A percentile compares a stretch with the other conserved stretches of the same genome.
These are phyloP conservation scores for Nasua narica DNA, from an alignment of 2,797 vertebrate genomes.

Conservation along the genomic window DNA sequence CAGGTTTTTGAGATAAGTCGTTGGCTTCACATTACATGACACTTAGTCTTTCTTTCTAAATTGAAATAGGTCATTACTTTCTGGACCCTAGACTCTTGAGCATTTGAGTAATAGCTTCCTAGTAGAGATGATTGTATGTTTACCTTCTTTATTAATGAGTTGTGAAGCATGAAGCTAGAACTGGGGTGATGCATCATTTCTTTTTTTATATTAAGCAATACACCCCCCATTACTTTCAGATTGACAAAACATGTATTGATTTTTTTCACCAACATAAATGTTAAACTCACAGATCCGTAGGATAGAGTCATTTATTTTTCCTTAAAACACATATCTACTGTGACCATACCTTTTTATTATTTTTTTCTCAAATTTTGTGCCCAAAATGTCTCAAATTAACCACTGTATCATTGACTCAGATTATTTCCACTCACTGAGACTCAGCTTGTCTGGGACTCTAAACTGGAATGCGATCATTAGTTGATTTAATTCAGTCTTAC, in stretches of 20 bases:
- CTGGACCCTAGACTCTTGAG: not conserved
- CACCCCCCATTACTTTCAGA: not conserved
- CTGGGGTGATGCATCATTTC: not conserved
- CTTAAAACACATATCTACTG: not conserved
- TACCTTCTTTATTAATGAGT: slow-evolving; percentile 10
- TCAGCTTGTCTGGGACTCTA: not conserved
- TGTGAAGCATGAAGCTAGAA: not conserved
- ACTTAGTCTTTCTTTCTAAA: not conserved
- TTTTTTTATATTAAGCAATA: not conserved
- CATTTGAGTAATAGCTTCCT: not conserved
- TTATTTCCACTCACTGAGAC: not conserved
- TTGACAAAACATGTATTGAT: slow-evolving; percentile 2
- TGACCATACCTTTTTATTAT: not conserved
- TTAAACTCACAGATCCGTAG: not conserved
- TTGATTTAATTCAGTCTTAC: not conserved
- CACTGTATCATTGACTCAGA: not conserved
- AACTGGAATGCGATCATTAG: not conserved
- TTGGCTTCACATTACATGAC: not conserved
- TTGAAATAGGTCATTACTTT: not conserved
- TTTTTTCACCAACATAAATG: not conserved
- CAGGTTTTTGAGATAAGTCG: not conserved
- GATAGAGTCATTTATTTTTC: not conserved
- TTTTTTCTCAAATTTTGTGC: not conserved
- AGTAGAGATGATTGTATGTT: not conserved
- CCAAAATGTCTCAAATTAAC: not conserved